These are phyloP conservation scores for Pachycephala philippinensis DNA, from an alignment of 2,113 vertebrate genomes.

Conservation along the genomic window DNA sequence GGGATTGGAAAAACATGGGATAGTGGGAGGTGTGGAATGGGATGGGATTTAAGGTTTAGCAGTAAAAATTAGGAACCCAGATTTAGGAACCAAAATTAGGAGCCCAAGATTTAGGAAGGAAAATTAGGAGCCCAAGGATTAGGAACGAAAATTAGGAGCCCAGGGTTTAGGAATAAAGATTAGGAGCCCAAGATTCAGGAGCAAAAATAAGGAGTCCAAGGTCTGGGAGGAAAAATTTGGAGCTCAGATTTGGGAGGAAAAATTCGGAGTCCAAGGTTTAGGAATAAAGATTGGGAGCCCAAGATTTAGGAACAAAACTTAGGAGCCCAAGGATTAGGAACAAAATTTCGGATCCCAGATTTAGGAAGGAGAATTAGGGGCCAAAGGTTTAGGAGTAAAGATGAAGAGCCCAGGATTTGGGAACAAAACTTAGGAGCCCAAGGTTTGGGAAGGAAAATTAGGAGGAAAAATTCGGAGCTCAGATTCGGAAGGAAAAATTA, in stretches of 20 bases:
- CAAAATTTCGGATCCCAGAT: not conserved
- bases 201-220: not conserved
- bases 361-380: not conserved
- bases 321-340: no score
- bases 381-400: no score
- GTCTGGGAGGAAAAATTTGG: not conserved
- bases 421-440: not conserved
- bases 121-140: no score
- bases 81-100: not conserved
- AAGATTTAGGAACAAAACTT: not conserved
- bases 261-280: not conserved
- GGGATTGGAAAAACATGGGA: not conserved
- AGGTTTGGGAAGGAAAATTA: not conserved
- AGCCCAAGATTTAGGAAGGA: not conserved
- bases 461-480: not conserved
- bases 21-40: not conserved
- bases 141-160: not conserved
- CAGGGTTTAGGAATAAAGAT: not conserved
- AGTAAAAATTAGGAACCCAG: fast-evolving
- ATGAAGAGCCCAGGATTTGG: not conserved
- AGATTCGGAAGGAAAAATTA: no score
- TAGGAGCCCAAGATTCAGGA: not conserved
- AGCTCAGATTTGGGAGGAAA: not conserved
- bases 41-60: not conserved
- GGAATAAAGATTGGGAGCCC: not conserved